Evolutionary conservation across 2,797 vertebrate genomes (phyloP).

Genomic region (Thunnus albacares): DNA sequence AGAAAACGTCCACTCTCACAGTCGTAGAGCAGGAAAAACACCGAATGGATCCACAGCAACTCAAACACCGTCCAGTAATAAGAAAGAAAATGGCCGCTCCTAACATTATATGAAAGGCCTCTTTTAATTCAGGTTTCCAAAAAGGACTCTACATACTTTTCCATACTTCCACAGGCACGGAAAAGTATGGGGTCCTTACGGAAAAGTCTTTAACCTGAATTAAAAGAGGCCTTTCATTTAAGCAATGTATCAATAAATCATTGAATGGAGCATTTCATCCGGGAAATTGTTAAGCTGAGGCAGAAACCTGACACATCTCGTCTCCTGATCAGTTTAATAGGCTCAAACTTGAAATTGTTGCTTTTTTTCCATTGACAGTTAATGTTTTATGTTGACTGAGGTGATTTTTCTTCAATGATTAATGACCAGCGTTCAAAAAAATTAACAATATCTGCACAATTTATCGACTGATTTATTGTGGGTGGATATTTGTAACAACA

Average conservation of each 20-base stretch:
- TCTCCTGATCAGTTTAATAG: constrained; percentile 7
- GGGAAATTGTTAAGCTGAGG: background rate
- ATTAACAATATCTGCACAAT: background rate
- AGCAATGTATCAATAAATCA: constrained; percentile 24
- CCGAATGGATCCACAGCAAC: constrained; percentile 42
- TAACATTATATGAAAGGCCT: constrained; percentile 64
- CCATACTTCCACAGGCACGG: constrained; percentile 53
- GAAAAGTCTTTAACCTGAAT: constrained; percentile 36
- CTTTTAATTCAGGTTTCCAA: constrained; percentile 66
- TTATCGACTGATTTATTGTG: constrained; percentile 35
- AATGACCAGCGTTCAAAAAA: background rate
- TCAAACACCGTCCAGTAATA: constrained; percentile 5
- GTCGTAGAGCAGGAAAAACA: constrained; percentile 25
- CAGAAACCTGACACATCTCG: background rate
- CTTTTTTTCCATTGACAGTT: background rate
- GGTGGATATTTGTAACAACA: constrained; percentile 21
- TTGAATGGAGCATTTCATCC: background rate
- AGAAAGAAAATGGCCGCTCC: constrained; percentile 33
- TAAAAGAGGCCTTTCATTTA: constrained; percentile 61
- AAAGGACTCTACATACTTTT: constrained; percentile 42
- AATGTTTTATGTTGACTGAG: background rate
- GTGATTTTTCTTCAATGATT: constrained; percentile 6
- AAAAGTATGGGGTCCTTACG: constrained; percentile 45
- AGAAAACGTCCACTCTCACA: constrained; percentile 13
- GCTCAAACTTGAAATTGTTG: background rate